Evolutionary conservation across 2,113 vertebrate species (phyloP).

Genomic region (Strigops habroptila): DNA sequence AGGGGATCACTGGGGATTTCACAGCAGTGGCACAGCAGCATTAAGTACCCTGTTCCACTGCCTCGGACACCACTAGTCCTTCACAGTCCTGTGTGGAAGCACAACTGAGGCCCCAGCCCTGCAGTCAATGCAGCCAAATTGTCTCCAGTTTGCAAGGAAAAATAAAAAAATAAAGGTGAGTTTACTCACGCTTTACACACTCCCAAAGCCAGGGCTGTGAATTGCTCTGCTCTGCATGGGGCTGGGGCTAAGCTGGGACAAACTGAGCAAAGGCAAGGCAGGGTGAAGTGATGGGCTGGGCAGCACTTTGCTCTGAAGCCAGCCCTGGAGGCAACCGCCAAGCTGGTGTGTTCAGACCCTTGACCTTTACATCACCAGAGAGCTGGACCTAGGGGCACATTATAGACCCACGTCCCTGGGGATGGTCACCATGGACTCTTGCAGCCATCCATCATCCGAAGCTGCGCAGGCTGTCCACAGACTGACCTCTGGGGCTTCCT

Average conservation of each 20-base stretch:
- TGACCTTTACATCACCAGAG: background rate
- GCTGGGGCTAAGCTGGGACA: background rate
- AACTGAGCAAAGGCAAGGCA: accelerated
- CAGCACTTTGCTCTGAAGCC: background rate
- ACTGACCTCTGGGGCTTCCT: background rate
- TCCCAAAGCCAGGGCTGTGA: background rate
- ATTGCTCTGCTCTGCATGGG: accelerated
- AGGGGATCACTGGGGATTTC: background rate
- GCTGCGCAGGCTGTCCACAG: accelerated
- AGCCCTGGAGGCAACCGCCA: background rate
- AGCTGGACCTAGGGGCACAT: background rate
- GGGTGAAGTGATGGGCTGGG: background rate
- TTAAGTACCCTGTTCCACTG: background rate
- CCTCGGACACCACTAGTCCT: background rate
- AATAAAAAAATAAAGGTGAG: background rate
- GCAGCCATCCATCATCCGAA: background rate
- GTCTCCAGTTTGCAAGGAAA: background rate
- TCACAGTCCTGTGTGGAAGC: background rate
- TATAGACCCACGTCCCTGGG: background rate
- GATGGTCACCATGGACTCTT: accelerated
- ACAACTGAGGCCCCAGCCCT: background rate
- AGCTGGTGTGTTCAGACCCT: background rate
- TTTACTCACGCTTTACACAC: background rate
- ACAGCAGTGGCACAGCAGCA: background rate
- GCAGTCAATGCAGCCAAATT: background rate